Percentiles rank a stretch among this genome's conserved stretches.
Conservation (phyloP, 2,888 invertebrate genomes). For the Desoria tigrina region DNA sequence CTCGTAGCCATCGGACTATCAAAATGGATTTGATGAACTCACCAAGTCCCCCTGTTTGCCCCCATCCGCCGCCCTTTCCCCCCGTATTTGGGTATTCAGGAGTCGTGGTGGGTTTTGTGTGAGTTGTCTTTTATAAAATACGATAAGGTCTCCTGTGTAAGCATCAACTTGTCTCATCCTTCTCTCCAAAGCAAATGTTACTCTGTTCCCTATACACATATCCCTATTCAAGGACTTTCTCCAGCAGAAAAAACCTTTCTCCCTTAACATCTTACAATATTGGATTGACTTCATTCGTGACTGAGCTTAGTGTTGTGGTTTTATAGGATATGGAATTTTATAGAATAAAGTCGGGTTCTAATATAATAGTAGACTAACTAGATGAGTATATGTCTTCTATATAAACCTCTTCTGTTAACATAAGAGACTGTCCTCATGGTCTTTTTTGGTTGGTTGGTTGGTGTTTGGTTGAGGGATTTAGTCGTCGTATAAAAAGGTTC, state of each 20-base stretch:
- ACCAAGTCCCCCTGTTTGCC: too few relatives aligned
- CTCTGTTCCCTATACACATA: background rate
- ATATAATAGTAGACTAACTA: too few relatives aligned
- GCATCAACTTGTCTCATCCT: conserved; percentile 1
- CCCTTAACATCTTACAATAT: background rate
- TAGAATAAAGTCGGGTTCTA: too few relatives aligned
- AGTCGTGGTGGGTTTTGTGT: background rate
- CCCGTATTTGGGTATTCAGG: background rate
- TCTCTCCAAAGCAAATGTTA: background rate
- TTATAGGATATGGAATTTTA: too few relatives aligned
- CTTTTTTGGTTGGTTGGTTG: background rate
- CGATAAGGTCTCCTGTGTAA: background rate
- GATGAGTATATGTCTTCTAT: too few relatives aligned
- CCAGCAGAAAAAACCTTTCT: background rate
- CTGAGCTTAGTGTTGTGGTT: background rate
- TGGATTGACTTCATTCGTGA: background rate
- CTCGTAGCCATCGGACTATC: too few relatives aligned
- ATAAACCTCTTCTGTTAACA: too few relatives aligned
- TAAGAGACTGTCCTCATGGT: too few relatives aligned
- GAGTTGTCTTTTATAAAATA: background rate
- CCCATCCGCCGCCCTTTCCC: too few relatives aligned
- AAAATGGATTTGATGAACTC: too few relatives aligned
- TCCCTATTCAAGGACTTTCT: background rate
- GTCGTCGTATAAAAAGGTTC: background rate
- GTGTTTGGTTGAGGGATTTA: background rate